Conservation (phyloP, 2,113 vertebrate genomes). For the Forbesichthys papilliferus region DNA sequence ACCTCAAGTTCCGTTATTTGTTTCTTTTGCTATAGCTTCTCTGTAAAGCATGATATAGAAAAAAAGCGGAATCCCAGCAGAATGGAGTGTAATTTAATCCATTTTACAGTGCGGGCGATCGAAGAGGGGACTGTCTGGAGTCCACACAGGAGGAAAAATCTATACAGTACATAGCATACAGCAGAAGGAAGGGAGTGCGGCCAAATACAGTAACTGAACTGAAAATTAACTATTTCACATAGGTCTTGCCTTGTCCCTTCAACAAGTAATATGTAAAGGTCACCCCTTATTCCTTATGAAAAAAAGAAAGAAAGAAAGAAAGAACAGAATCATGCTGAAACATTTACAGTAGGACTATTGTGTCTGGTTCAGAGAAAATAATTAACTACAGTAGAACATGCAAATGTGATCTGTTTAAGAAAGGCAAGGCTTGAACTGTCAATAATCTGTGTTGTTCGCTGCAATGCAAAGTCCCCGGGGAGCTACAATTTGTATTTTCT, state of each 20-base stretch:
- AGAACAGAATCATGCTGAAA: constrained; percentile 11
- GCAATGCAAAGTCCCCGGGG: constrained; percentile 57
- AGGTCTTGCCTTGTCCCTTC: constrained; percentile 65
- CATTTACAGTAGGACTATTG: neutral
- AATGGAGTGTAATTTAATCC: constrained; percentile 81
- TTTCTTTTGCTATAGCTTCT: constrained; percentile 55
- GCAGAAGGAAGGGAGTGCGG: constrained; percentile 76
- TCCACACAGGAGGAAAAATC: constrained; percentile 78
- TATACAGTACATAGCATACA: constrained; percentile 79
- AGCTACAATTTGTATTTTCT: constrained; percentile 68
- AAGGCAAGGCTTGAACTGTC: constrained; percentile 64
- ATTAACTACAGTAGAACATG: constrained; percentile 52
- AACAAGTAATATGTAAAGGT: constrained; percentile 79
- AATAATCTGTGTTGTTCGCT: constrained; percentile 72
- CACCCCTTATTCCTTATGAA: constrained; percentile 25
- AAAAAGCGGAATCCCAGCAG: constrained; percentile 73
- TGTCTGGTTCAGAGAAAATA: constrained; percentile 59
- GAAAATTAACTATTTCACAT: constrained; percentile 82
- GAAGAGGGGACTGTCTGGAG: constrained; percentile 79
- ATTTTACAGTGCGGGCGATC: constrained; percentile 76
- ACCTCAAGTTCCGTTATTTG: constrained; percentile 31
- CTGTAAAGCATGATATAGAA: constrained; percentile 48
- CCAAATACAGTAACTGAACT: constrained; percentile 79
- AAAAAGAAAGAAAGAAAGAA: neutral
- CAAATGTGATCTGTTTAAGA: constrained; percentile 64